A percentile compares a stretch with the other conserved stretches of the same genome.
phyloP scores from a whole-genome alignment of 2,888 invertebrate genomes.

The Laspeyria flexula region DNA sequence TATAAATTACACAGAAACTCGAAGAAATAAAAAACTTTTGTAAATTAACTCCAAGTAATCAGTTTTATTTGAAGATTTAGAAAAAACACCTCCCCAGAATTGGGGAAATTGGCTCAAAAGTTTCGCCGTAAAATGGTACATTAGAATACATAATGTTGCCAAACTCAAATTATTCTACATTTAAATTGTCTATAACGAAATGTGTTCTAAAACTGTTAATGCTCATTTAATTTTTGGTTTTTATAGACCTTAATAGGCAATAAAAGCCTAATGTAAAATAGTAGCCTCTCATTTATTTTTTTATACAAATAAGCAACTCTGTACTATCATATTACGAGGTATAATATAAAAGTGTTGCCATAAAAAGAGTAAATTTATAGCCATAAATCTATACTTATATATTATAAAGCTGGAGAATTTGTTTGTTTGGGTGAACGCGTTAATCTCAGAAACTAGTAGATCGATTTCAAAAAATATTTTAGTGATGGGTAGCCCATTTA shows the following conservation, averaged over 20 bases:
- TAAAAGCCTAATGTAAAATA: neutral
- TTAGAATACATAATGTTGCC: constrained; percentile 25
- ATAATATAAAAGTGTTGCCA: neutral
- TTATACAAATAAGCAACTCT: neutral
- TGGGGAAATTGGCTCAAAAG: constrained; percentile 18
- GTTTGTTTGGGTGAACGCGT: too few species aligned
- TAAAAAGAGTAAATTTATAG: too few species aligned
- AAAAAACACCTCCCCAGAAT: neutral
- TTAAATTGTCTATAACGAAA: constrained; percentile 4
- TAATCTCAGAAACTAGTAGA: too few species aligned
- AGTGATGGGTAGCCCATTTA: too few species aligned
- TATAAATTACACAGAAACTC: neutral
- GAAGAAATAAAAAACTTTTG: neutral
- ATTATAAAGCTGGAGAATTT: too few species aligned
- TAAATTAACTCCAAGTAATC: neutral
- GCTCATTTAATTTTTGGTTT: neutral
- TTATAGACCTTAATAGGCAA: neutral
- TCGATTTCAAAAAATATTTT: too few species aligned
- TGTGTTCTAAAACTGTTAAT: neutral
- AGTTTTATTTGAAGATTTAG: neutral
- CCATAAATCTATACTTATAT: too few species aligned
- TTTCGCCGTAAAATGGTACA: constrained; percentile 36
- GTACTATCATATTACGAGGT: neutral
- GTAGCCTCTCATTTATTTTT: neutral
- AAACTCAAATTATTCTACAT: constrained; percentile 30